A percentile compares a stretch with the other conserved stretches of the same genome.
Conservation (phyloP, 2,113 vertebrate species). For the Vimba vimba region DNA sequence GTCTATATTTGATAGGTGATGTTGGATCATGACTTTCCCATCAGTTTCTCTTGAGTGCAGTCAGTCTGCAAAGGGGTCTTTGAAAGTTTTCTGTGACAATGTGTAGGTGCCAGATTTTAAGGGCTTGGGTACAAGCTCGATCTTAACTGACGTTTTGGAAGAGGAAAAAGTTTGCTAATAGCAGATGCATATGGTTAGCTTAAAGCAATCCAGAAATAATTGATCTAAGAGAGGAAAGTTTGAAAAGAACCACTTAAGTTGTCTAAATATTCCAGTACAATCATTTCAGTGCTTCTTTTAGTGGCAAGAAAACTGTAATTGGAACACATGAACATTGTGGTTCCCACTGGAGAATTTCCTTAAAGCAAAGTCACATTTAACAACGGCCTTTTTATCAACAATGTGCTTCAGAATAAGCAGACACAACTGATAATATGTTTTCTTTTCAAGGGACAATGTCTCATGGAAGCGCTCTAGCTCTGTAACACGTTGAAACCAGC, state of each 20-base stretch:
- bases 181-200: not conserved
- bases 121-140: not conserved
- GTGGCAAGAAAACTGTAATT: not conserved
- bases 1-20: slow-evolving; percentile 38
- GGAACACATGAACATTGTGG: not conserved
- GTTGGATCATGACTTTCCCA: slow-evolving; percentile 49
- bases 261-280: not conserved
- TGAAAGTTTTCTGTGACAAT: slow-evolving; percentile 9
- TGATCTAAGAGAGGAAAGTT: not conserved
- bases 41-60: slow-evolving; percentile 24
- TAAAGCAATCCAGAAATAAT: not conserved
- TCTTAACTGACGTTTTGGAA: slow-evolving; percentile 38
- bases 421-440: not conserved
- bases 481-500: not conserved
- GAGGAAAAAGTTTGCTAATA: not conserved
- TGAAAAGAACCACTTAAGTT: not conserved
- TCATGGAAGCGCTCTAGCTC: not conserved
- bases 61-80: not conserved
- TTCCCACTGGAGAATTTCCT: slow-evolving; percentile 9
- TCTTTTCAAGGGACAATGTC: not conserved
- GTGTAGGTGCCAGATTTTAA: slow-evolving; percentile 22
- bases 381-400: slow-evolving; percentile 50
- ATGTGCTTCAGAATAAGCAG: not conserved
- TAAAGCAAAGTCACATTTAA: slow-evolving; percentile 24
- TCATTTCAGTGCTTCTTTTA: not conserved